These are phyloP conservation scores for Nesidiocoris tenuis DNA, from an alignment of 2,888 invertebrate genomes.

Conservation along the genomic window DNA sequence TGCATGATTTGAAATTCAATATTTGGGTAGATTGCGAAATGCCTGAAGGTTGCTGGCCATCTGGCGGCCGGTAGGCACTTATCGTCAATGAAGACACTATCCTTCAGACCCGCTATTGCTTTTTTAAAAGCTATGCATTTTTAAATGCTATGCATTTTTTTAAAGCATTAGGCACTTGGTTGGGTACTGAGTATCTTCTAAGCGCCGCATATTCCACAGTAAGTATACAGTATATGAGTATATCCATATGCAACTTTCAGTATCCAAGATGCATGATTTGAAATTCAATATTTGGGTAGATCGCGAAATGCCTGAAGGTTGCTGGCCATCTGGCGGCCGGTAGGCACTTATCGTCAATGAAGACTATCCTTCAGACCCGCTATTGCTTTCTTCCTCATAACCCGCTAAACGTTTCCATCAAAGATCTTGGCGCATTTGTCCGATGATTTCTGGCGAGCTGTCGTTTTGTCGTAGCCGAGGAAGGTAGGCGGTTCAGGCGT, in stretches of 20 bases:
- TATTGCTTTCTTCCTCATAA: slow-evolving; percentile 34
- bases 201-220: too few species aligned
- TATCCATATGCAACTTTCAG: too few species aligned
- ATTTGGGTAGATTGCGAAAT: too few species aligned
- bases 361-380: neutral
- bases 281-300: too few species aligned
- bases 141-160: too few species aligned
- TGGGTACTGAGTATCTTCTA: too few species aligned
- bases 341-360: neutral
- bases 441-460: neutral
- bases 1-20: too few species aligned
- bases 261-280: too few species aligned
- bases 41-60: neutral
- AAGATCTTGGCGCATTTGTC: neutral
- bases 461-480: slow-evolving; percentile 17
- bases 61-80: neutral
- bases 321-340: neutral
- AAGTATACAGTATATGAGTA: too few species aligned
- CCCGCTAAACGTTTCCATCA: slow-evolving; percentile 17
- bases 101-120: slow-evolving; percentile 1
- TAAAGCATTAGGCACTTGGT: too few species aligned
- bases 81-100: neutral
- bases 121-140: too few species aligned
- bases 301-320: too few species aligned
- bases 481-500: slow-evolving; percentile 18